These are phyloP conservation scores for Ramphastos sulfuratus DNA, from an alignment of 2,113 vertebrate genomes.

Conservation along the genomic window DNA sequence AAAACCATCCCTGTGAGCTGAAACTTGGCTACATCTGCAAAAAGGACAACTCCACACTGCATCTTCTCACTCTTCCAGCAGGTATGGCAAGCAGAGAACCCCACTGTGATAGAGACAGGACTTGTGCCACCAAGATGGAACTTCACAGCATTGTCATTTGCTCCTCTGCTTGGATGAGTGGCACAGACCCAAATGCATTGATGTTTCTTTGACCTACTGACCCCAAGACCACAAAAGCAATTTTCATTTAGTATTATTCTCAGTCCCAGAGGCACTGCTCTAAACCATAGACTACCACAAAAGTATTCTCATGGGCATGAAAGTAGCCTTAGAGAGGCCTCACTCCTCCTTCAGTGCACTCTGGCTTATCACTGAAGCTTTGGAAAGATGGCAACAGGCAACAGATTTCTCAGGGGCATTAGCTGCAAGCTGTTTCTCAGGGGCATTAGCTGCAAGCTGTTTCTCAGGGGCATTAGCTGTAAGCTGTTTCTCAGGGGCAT, in stretches of 20 bases:
- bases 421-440: neutral
- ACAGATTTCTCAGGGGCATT: neutral
- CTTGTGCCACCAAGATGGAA: neutral
- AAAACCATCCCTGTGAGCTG: slow-evolving; percentile 80
- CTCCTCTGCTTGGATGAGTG: neutral
- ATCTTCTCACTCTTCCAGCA: slow-evolving; percentile 53
- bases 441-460: neutral
- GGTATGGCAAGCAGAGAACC: slow-evolving; percentile 51
- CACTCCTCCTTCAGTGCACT: neutral
- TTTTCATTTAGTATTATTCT: neutral
- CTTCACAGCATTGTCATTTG: neutral
- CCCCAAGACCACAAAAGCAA: neutral
- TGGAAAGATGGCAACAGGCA: neutral
- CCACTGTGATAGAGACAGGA: neutral
- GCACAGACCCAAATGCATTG: neutral
- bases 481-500: neutral
- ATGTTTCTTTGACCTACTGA: neutral
- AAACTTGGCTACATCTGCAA: slow-evolving; percentile 91
- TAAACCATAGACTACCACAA: neutral
- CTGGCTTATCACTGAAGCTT: neutral
- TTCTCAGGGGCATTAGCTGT: neutral
- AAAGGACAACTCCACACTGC: slow-evolving; percentile 80
- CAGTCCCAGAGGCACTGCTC: neutral
- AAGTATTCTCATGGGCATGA: neutral
- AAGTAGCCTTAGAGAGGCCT: neutral